A percentile compares a stretch with the other conserved stretches of the same genome.
Evolutionary conservation across 2,113 vertebrate genomes (phyloP).

Genomic region (Rhagologus leucostigma): DNA sequence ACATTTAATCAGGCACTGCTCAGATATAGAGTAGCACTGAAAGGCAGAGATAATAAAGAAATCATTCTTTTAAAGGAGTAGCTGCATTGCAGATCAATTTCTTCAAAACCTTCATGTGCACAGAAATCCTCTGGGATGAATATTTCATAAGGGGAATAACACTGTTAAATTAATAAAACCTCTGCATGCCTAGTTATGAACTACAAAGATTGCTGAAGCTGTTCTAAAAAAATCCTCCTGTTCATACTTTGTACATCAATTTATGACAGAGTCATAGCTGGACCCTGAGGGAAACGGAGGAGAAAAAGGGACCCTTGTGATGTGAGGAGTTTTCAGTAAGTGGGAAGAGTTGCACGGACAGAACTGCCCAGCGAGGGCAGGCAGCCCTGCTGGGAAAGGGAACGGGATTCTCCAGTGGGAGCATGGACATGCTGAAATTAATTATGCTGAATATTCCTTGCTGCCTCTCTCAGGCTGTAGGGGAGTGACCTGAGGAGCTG

Average conservation of each 20-base stretch:
- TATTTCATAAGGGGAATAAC: conserved; percentile 73
- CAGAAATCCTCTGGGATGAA: conserved; percentile 70
- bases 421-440: neutral
- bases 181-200: conserved; percentile 65
- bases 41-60: conserved; percentile 66
- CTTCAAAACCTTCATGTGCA: conserved; percentile 67
- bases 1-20: conserved; percentile 31
- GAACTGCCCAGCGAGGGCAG: neutral
- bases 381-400: neutral
- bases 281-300: conserved; percentile 34
- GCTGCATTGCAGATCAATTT: conserved; percentile 73
- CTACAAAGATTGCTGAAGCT: conserved; percentile 65
- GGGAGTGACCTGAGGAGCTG: neutral
- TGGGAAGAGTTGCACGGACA: neutral
- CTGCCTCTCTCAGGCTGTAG: neutral
- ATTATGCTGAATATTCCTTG: neutral
- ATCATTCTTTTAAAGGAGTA: conserved; percentile 65
- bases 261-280: conserved; percentile 53
- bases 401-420: neutral
- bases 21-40: conserved; percentile 3
- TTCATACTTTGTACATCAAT: conserved; percentile 63
- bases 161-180: conserved; percentile 70
- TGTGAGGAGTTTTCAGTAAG: neutral
- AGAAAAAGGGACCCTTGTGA: conserved; percentile 39
- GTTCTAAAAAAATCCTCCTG: conserved; percentile 43